phyloP scores from a whole-genome alignment of 2,888 invertebrate species.

The Ormia ochracea region DNA sequence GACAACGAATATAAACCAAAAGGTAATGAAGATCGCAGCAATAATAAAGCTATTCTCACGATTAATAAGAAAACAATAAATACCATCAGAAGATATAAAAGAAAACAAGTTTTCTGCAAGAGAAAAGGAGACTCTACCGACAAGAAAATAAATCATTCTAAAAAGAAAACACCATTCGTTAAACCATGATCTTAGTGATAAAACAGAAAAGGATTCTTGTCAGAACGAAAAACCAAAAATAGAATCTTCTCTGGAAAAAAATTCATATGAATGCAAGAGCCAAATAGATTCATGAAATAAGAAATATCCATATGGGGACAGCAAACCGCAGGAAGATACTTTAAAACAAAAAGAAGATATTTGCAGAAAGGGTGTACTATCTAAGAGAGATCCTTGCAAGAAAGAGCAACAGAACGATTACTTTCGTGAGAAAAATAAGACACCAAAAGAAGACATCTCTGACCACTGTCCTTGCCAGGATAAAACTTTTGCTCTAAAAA shows the following conservation, averaged over 20 bases:
- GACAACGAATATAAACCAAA: conserved; percentile 40
- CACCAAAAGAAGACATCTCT: conserved; percentile 14
- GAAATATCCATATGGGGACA: conserved; percentile 20
- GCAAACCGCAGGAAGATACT: conserved; percentile 9
- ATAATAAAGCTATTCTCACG: not conserved
- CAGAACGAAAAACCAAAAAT: conserved; percentile 31
- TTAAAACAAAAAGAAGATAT: conserved; percentile 4
- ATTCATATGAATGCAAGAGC: not conserved
- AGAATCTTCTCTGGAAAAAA: conserved; percentile 10
- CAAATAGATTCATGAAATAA: conserved; percentile 6
- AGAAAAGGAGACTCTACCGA: not conserved
- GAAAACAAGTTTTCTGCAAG: conserved; percentile 8
- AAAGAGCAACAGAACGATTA: not conserved
- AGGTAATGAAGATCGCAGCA: conserved; percentile 49
- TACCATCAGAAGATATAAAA: not conserved
- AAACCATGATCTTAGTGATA: no score
- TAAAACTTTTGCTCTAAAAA: not conserved
- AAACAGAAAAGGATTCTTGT: conserved; percentile 15
- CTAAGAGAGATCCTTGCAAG: conserved; percentile 38
- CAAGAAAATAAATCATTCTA: not conserved
- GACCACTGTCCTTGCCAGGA: not conserved
- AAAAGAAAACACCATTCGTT: conserved; percentile 34
- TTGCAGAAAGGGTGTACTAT: no score
- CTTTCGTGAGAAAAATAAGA: conserved; percentile 19
- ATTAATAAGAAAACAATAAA: not conserved